These are phyloP conservation scores for Eutolmus rufibarbis DNA, from an alignment of 2,888 invertebrate species.

Conservation along the genomic window DNA sequence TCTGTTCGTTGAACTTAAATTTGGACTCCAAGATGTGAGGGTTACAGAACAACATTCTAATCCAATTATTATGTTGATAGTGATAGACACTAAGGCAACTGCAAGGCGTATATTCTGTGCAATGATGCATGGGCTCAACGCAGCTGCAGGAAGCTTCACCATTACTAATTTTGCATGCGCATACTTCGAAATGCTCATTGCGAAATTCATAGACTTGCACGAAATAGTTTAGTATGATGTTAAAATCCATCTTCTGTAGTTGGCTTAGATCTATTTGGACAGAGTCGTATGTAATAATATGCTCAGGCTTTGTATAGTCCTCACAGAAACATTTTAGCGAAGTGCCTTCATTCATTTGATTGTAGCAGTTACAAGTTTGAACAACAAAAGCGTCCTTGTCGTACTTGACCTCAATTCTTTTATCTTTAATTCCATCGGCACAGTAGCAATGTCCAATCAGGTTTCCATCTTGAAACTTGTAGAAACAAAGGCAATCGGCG, in stretches of 20 bases:
- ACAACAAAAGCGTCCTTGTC: not conserved
- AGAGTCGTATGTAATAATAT: not conserved
- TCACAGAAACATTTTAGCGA: not conserved
- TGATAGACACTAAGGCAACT: not conserved
- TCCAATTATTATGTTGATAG: not conserved
- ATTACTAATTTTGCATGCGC: not conserved
- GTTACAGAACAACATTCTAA: not conserved
- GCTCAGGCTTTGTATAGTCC: not conserved
- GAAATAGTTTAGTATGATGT: not conserved
- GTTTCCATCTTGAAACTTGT: not conserved
- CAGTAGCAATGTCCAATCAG: not conserved
- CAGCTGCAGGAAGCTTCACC: not conserved
- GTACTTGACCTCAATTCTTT: not conserved
- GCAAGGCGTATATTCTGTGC: not conserved
- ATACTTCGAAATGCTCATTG: not conserved
- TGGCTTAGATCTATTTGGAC: not conserved
- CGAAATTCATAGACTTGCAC: not conserved
- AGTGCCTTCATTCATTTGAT: not conserved
- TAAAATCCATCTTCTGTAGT: not conserved
- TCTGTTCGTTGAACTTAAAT: not conserved
- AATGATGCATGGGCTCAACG: not conserved
- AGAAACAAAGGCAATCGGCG: not conserved
- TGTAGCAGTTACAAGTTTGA: not conserved
- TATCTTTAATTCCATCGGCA: not conserved
- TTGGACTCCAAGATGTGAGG: not conserved